Conservation (phyloP, 2,888 invertebrate species). For the Acanthoscelides obtectus region DNA sequence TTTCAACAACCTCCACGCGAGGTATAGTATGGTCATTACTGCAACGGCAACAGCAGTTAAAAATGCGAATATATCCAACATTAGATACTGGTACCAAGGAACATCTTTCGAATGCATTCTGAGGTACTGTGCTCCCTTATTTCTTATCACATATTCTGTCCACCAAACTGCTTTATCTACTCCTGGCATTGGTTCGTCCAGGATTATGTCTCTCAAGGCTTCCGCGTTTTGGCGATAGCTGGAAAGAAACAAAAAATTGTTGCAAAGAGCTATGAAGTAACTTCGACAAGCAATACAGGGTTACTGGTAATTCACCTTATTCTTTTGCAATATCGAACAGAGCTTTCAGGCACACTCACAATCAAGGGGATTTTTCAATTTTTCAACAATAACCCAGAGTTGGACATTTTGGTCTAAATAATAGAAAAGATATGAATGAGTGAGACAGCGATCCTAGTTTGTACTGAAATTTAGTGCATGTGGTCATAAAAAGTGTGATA, state of each 20-base stretch:
- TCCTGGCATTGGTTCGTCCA: conserved; percentile 32
- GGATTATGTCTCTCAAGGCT: conserved; percentile 21
- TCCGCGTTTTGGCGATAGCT: conserved; percentile 29
- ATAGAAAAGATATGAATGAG: no score
- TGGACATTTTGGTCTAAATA: no score
- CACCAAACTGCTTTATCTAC: conserved; percentile 36
- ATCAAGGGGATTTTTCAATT: no score
- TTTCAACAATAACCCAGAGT: no score
- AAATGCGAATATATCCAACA: conserved; percentile 27
- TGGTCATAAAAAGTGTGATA: no score
- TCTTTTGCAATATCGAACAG: no score
- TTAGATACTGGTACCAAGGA: conserved; percentile 29
- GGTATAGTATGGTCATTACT: background rate
- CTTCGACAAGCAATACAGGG: no score
- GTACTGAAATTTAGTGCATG: no score
- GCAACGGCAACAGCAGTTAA: background rate
- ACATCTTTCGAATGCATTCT: conserved; percentile 24
- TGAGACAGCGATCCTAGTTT: no score
- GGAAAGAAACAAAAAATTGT: background rate
- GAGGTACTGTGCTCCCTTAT: conserved; percentile 30
- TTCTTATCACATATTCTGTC: conserved; percentile 35
- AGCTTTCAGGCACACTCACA: no score
- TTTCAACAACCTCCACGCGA: background rate
- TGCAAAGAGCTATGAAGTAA: no score
- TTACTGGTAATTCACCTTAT: no score